Evolutionary conservation across 2,113 vertebrate genomes (phyloP).

Genomic region (Butastur rufipennis): DNA sequence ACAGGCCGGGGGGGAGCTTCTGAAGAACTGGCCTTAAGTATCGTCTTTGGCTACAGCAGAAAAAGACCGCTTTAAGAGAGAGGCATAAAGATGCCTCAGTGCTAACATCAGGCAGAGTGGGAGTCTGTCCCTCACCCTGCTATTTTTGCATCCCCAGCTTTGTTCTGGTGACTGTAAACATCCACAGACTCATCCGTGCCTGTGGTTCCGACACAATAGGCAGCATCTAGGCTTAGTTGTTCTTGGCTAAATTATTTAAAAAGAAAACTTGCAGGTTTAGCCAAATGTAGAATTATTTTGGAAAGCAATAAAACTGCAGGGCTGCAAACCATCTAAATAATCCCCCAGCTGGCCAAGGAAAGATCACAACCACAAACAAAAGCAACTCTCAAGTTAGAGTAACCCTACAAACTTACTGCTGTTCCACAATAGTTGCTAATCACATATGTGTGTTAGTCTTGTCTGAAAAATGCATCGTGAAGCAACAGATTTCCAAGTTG

Average conservation of each 20-base stretch:
- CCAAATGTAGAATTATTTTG: background rate
- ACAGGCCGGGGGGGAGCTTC: background rate
- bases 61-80: background rate
- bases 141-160: background rate
- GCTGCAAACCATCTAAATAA: background rate
- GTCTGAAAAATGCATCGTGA: background rate
- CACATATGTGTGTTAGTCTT: background rate
- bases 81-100: background rate
- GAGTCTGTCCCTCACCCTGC: background rate
- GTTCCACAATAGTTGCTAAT: background rate
- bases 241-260: background rate
- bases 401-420: background rate
- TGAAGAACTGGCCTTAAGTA: background rate
- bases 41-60: background rate
- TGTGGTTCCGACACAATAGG: background rate
- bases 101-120: background rate
- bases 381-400: background rate
- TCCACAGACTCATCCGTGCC: background rate
- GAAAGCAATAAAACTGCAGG: background rate
- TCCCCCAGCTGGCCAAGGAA: background rate
- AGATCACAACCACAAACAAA: background rate
- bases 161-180: background rate
- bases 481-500: background rate
- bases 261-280: background rate
- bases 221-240: background rate